Evolutionary conservation across 1,140 invertebrate genomes (phyloP).

Genomic region (Formica selysi): DNA sequence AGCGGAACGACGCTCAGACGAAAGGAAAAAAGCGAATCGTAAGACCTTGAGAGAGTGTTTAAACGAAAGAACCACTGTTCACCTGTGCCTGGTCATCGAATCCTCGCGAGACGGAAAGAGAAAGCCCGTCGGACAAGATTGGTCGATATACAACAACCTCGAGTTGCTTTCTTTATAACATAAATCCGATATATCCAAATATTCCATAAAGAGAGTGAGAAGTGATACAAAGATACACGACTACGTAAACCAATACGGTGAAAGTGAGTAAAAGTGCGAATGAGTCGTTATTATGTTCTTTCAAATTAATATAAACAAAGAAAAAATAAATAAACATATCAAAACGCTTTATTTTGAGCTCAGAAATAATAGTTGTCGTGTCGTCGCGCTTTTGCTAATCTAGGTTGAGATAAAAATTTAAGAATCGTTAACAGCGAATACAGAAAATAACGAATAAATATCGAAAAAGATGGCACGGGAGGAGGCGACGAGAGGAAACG

Average conservation of each 20-base stretch:
- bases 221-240: neutral
- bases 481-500: neutral
- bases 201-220: neutral
- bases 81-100: slow-evolving; percentile 11
- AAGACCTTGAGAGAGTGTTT: slow-evolving; percentile 34
- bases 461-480: neutral
- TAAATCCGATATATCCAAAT: slow-evolving; percentile 46
- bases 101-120: slow-evolving; percentile 36
- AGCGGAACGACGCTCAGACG: neutral
- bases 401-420: neutral
- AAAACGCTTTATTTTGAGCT: neutral
- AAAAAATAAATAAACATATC: neutral
- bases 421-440: neutral
- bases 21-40: neutral
- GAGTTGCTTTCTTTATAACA: slow-evolving; percentile 51
- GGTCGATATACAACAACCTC: slow-evolving; percentile 43
- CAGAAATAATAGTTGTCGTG: neutral
- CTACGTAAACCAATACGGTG: slow-evolving; percentile 29
- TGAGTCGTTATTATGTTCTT: neutral
- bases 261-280: slow-evolving; percentile 54
- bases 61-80: slow-evolving; percentile 31
- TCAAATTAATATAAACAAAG: neutral
- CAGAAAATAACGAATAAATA: slow-evolving; percentile 7
- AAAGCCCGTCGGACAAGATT: slow-evolving; percentile 64
- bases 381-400: neutral